A percentile compares a stretch with the other conserved stretches of the same genome.
Evolutionary conservation across 2,113 vertebrate genomes (phyloP).

Genomic region (Aegotheles bennettii): DNA sequence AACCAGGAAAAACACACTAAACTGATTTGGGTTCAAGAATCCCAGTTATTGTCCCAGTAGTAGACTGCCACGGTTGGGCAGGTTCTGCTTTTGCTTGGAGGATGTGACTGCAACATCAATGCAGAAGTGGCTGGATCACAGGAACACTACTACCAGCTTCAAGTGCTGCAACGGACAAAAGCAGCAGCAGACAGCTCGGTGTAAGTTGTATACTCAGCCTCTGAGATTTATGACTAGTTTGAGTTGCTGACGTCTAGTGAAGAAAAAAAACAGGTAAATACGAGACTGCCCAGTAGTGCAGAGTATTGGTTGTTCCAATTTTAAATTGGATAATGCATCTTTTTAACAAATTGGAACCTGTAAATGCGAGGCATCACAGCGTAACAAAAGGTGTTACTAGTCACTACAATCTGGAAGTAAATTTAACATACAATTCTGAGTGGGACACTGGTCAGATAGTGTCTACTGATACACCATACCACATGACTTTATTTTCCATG

Average conservation of each 20-base stretch:
- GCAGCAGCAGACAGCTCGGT: neutral
- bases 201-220: neutral
- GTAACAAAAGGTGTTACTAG: neutral
- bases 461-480: neutral
- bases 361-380: neutral
- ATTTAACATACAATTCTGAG: neutral
- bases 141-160: neutral
- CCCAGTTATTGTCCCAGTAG: neutral
- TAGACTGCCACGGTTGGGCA: neutral
- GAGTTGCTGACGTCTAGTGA: neutral
- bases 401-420: neutral
- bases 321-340: neutral
- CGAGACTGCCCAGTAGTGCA: neutral
- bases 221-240: neutral
- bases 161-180: neutral
- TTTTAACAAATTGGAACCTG: neutral
- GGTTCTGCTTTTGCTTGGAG: neutral
- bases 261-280: neutral
- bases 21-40: neutral
- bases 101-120: neutral
- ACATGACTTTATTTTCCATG: neutral
- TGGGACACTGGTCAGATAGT: neutral
- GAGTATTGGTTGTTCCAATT: neutral
- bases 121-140: neutral
- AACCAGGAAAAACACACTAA: neutral